phyloP scores from a whole-genome alignment of 1,140 invertebrate genomes.

The Brachionus angularis region DNA sequence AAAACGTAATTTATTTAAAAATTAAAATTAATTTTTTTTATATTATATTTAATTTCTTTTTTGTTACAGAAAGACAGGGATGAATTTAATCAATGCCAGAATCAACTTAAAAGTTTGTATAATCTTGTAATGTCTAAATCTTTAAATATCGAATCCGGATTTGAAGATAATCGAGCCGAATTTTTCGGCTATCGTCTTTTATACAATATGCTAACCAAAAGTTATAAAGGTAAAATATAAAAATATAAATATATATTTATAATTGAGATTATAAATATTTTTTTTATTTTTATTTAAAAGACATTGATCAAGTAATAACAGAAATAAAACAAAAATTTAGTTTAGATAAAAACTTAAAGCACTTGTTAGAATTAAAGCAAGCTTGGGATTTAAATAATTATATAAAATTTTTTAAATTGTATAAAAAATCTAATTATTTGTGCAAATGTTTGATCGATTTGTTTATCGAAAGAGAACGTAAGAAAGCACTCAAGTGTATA shows the following conservation, averaged over 20 bases:
- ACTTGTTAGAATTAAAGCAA: slow-evolving; percentile 39
- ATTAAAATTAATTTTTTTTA: background rate
- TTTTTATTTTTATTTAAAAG: background rate
- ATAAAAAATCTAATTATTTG: slow-evolving; percentile 42
- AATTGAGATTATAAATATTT: background rate
- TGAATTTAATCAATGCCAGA: slow-evolving; percentile 43
- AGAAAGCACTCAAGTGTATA: slow-evolving; percentile 26
- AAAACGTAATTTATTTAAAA: slow-evolving; percentile 32
- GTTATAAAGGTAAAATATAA: slow-evolving; percentile 9
- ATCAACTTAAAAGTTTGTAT: slow-evolving; percentile 44
- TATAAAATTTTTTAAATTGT: slow-evolving; percentile 43
- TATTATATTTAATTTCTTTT: background rate
- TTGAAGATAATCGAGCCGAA: slow-evolving; percentile 28
- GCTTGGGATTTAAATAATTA: slow-evolving; percentile 42
- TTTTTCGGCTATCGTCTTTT: slow-evolving; percentile 43
- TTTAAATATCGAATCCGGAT: slow-evolving; percentile 30
- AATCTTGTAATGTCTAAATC: slow-evolving; percentile 32
- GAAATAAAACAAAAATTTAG: slow-evolving; percentile 24
- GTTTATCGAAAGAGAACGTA: slow-evolving; percentile 40
- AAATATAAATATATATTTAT: background rate
- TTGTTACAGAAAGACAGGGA: slow-evolving; percentile 32
- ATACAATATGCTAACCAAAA: slow-evolving; percentile 43
- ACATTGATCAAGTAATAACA: slow-evolving; percentile 42
- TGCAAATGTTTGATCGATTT: slow-evolving; percentile 28
- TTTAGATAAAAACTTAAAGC: slow-evolving; percentile 27